phyloP scores from a whole-genome alignment of 64 coral and sea anemone species.

The Pocillopora verrucosa region DNA sequence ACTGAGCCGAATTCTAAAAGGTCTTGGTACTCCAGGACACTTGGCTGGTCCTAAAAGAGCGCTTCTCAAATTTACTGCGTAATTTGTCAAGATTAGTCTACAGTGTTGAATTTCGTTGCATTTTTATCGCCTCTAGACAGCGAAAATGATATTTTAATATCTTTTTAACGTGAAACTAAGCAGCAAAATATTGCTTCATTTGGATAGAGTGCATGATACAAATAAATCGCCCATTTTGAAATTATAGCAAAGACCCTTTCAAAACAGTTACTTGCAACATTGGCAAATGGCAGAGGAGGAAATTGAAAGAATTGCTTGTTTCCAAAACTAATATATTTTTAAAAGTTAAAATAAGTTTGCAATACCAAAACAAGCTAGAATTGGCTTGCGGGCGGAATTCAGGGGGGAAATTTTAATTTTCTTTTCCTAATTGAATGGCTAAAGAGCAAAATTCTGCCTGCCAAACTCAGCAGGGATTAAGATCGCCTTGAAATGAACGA shows the following conservation, averaged over 20 bases:
- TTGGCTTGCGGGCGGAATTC: slow-evolving; percentile 38
- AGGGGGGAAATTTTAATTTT: slow-evolving; percentile 10
- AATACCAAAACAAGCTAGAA: slow-evolving; percentile 34
- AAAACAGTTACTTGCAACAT: slow-evolving; percentile 82
- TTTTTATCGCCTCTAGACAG: slow-evolving; percentile 15
- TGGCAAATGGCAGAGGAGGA: slow-evolving; percentile 67
- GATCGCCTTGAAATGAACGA: slow-evolving; percentile 35
- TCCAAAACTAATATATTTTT: slow-evolving; percentile 70
- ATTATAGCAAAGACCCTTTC: slow-evolving; percentile 54
- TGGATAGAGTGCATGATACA: slow-evolving; percentile 71
- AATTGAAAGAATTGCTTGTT: slow-evolving; percentile 85
- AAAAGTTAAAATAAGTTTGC: slow-evolving; percentile 27
- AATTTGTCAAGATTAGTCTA: neutral
- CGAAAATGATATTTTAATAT: slow-evolving; percentile 42
- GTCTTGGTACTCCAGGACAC: neutral
- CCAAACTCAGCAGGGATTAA: slow-evolving; percentile 23
- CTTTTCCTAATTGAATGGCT: slow-evolving; percentile 19
- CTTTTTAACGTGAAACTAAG: slow-evolving; percentile 45
- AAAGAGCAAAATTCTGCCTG: slow-evolving; percentile 34
- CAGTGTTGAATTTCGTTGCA: slow-evolving; percentile 39
- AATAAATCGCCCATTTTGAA: slow-evolving; percentile 65
- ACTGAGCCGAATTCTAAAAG: neutral
- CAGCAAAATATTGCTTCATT: slow-evolving; percentile 66
- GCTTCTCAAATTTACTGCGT: neutral
- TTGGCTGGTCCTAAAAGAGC: neutral